Evolutionary conservation across 2,888 invertebrate genomes (phyloP), one percentile per base, ranked within the genome.

Genomic region (Watsonalla cultraria): DNA sequence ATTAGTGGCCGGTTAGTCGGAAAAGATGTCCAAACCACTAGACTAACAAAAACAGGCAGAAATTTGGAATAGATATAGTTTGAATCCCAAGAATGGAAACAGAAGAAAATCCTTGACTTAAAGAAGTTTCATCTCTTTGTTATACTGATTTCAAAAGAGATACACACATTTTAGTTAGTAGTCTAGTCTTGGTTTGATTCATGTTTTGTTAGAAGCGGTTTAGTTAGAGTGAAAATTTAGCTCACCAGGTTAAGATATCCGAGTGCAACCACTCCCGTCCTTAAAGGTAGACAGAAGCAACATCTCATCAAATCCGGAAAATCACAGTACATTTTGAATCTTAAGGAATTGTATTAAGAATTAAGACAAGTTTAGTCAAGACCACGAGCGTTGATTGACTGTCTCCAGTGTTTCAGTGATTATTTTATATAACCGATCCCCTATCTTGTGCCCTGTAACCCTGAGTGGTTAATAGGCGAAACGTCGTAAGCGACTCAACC

Each of bases 221-320:
- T 24, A 24, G 1, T 24, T 24, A 24, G 24, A 2, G 24, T 24
- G 24, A 24, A 24, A 2, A 24, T 24, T 2, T 4, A 34, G 81
- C 86, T 83, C 62, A 88, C 88, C 39, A 86, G 62, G 64, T 82
- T 84, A 15, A 84, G 57, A 56, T 86, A 88, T 54, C 78, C 88
- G 54, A 85, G 82, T 0, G 71, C 66, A 1, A 88, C 58, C 0
- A 86, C 74, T 2, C 88, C 88, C 53, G 71, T 73, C 15, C 88
- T 62, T 5, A 89, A 55, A 0, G 88, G 88, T 70, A 89, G 60
- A 60, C 87, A 89, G 51, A 87, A 85, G 55, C 88, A 87, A 59
- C 88, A 89, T 53, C 88, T 60, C 11, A 5, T 11, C 11, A 42
- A 42, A 11, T 42, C 42, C 11, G 42, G 42, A 8, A 8, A 42